Conservation (phyloP, 2,888 invertebrate species). For the Parapristionchus giblindavisi region DNA sequence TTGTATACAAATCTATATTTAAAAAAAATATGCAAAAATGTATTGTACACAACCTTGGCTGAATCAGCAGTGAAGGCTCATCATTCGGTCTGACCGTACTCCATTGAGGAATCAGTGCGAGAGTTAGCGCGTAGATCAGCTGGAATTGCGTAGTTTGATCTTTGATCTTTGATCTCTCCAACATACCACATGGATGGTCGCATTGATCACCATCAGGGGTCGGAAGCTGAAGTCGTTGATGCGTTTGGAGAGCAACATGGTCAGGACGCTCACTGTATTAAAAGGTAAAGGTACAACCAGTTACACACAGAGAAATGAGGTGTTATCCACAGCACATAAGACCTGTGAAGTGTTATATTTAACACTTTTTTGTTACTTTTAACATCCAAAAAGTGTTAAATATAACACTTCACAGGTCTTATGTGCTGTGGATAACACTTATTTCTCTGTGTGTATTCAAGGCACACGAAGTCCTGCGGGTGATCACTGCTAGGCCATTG, state of each 20-base stretch:
- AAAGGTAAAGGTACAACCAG: not conserved
- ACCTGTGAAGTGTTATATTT: too few species aligned
- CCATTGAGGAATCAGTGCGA: slow-evolving; percentile 29
- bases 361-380: too few species aligned
- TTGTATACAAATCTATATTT: not conserved
- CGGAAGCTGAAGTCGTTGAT: slow-evolving; percentile 24
- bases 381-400: too few species aligned
- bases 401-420: too few species aligned
- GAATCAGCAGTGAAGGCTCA: slow-evolving; percentile 31
- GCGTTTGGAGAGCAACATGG: slow-evolving; percentile 20
- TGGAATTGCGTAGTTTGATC: not conserved
- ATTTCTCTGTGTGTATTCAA: too few species aligned
- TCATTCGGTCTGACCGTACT: slow-evolving; percentile 28
- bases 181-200: slow-evolving; percentile 3
- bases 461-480: too few species aligned
- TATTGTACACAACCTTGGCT: not conserved
- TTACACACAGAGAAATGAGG: too few species aligned
- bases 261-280: slow-evolving; percentile 17
- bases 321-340: too few species aligned
- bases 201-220: not conserved
- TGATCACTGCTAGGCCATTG: too few species aligned
- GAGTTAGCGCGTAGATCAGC: slow-evolving; percentile 13
- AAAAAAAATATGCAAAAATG: not conserved
- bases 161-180: not conserved
- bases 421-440: too few species aligned